Evolutionary conservation across 2,797 vertebrate genomes (phyloP), one percentile per base, ranked within the genome.

Genomic region (Sylvilagus floridanus): DNA sequence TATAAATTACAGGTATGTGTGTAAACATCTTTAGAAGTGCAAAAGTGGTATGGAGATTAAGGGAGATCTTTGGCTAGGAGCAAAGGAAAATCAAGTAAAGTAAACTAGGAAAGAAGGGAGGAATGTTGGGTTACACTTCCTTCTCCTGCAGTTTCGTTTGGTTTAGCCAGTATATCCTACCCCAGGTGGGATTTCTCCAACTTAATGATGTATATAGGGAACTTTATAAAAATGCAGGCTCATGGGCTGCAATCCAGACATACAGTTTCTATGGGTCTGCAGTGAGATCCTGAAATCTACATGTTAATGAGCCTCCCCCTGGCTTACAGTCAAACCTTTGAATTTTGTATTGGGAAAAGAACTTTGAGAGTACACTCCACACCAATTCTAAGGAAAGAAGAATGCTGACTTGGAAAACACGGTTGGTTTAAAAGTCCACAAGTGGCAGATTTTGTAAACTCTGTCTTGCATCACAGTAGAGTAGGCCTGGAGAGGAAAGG

Each of bases 81-180:
- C 52, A 75, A 96, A 92, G 35, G 37, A 81, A 86, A 91, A 83
- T 50, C 13, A 76, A 24, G 54, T 30, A 76, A 73, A 84, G 21
- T 19, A 85, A 92, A 65, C 7, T 37, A 68, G 22, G 42, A 12
- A 62, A 37, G n/a, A 19, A 4, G 10, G 10, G 3, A 37, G 6
- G 13, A n/a, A 14, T 3, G 0, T 24, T 50, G n/a, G 26, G 22
- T 1, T 84, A 7, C 21, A 60, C 7, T 69, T 69, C 5, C 12
- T 12, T 83, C 9, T 35, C 50, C 26, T 52, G 26, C 1, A 19
- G 7, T 22, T 63, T 75, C 28, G 37, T 90, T 79, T 50, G 30
- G 9, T 62, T 94, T 77, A 92, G 22, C 35, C 60, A 30, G 10
- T 2, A 10, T 75, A 82, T 26, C 50, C n/a, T 79, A 89, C 17